Evolutionary conservation across 2,113 vertebrate species (phyloP).

Genomic region (Oreotrochilus melanogaster): DNA sequence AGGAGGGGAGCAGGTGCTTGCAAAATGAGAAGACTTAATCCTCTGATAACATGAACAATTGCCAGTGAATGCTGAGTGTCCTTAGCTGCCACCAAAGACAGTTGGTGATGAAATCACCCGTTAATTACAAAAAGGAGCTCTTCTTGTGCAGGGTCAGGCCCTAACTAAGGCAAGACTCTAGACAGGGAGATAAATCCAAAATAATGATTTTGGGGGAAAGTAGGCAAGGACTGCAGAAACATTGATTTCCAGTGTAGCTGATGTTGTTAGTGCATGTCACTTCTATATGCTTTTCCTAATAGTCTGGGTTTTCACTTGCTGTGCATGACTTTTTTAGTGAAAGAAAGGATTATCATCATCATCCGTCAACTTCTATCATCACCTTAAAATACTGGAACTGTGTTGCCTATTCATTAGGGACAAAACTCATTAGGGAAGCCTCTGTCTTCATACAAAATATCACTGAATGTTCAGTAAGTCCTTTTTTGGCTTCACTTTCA

Average conservation of each 20-base stretch:
- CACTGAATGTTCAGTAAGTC: background rate
- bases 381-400: background rate
- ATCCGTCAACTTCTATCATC: background rate
- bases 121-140: background rate
- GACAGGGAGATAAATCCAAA: background rate
- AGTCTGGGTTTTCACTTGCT: background rate
- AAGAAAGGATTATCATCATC: background rate
- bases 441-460: background rate
- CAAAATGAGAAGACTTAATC: conserved; percentile 19
- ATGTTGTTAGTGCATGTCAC: background rate
- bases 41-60: background rate
- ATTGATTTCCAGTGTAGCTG: background rate
- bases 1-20: background rate
- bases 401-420: background rate
- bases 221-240: background rate
- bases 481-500: background rate
- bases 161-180: background rate
- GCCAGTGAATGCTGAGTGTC: background rate
- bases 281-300: background rate
- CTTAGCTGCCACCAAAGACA: background rate
- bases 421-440: background rate
- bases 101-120: background rate
- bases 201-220: background rate
- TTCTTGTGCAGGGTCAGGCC: background rate
- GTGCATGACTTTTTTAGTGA: background rate